phyloP scores from a whole-genome alignment of 2,888 invertebrate genomes.

The Amphipyra tragopoginis region DNA sequence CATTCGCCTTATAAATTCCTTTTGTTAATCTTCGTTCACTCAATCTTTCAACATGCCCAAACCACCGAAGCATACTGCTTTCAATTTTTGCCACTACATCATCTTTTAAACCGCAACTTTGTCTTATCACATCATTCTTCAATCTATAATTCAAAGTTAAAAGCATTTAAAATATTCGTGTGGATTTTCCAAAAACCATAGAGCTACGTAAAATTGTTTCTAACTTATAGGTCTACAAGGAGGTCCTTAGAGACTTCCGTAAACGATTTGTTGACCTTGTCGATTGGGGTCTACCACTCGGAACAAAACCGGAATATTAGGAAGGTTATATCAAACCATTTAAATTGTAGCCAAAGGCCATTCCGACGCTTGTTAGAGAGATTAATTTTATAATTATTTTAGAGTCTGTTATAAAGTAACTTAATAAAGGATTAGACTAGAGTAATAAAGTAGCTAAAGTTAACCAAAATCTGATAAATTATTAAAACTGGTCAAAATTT shows the following conservation, averaged over 20 bases:
- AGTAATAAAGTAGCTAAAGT: conserved; percentile 35
- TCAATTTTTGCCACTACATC: too few species aligned
- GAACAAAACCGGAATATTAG: conserved; percentile 60
- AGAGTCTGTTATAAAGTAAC: conserved; percentile 34
- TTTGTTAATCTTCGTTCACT: too few species aligned
- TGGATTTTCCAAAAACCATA: background rate
- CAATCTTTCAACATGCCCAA: too few species aligned
- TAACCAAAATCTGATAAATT: conserved; percentile 44
- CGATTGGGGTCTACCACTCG: conserved; percentile 50
- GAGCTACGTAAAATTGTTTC: conserved; percentile 6
- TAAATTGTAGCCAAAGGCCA: conserved; percentile 40
- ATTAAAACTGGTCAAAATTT: conserved; percentile 40
- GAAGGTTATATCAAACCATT: conserved; percentile 46
- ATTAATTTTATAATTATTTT: conserved; percentile 40
- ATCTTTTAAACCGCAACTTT: too few species aligned
- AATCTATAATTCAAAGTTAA: too few species aligned
- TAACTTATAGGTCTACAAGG: conserved; percentile 26
- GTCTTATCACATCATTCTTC: too few species aligned
- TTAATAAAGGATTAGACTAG: conserved; percentile 23
- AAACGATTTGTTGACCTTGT: conserved; percentile 58
- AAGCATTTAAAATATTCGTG: too few species aligned
- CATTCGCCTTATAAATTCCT: too few species aligned
- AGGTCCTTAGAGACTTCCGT: conserved; percentile 55
- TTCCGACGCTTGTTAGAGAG: conserved; percentile 24
- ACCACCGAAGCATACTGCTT: too few species aligned